Base-by-base conservation (phyloP, 2,888 invertebrate genomes). In the Tinea pellionella region DNA sequence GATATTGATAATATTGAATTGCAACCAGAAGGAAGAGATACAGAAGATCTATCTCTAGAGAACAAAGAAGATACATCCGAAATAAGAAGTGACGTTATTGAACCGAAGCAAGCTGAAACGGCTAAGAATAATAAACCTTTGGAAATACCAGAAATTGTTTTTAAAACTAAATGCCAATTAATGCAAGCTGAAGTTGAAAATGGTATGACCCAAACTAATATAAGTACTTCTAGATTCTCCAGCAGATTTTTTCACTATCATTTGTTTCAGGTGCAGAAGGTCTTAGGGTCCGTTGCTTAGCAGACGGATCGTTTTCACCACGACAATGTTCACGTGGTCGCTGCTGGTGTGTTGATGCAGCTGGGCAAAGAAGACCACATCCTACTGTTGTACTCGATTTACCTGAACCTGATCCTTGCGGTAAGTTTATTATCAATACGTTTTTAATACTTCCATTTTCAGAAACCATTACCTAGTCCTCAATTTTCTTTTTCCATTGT, bases 301-400 rank as follows among this genome's bases (percentile, higher is more conserved):
- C 89, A 1, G 89, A 90, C 63, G 94, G 94, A 0, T 89, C 91
- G 64, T 95, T 95, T 75, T 80, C 90, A 1, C 91, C 95, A 0
- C 92, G 90, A 0, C 95, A 95, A 69, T 95, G 95, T 69, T 90
- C 91, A 18, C 89, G 88, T 9, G 78, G 80, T 0, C 89, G 90
- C 29, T 95, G 95, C 73, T 95, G 95, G 95, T 96, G 96, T 74
- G 95, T 95, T 2, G 95, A 96, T 74, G 94, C 94, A 62, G 94
- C 94, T 0, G 86, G 86, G 0, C 84, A 81, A 64, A 66, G 78
- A 9, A 68, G 82, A 4, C 65, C 70, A 9, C 69, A 68, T 12
- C 53, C 63, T 1, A 42, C 19, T 15, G n/a, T 63, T 0, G 68
- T 75, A 0, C 63, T 69, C 1, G 77, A 75, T 62, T 59, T 66